Evolutionary conservation across 2,797 vertebrate species (phyloP), one percentile per base, ranked within the genome.

Genomic region (Emys orbicularis): DNA sequence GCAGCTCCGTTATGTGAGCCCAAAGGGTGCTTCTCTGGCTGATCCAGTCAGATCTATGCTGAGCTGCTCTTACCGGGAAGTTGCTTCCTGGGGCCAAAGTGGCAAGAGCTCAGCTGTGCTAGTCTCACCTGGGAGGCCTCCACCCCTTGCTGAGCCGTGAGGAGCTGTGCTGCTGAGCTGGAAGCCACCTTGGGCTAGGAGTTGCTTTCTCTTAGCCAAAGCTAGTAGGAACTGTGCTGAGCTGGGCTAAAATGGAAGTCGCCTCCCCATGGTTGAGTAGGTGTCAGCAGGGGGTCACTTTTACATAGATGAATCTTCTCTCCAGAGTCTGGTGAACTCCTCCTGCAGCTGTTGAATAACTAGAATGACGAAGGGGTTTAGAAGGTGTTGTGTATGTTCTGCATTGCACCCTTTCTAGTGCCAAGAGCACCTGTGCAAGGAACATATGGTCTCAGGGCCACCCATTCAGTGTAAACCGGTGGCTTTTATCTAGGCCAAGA

Each of bases 401-500:
- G 19, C 31, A 31, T 21, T 6, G 11, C 68, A 21, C 37, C n/a
- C 37, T 6, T 11, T 74, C 68, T 27, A 80, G 79, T 82, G 53
- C n/a, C n/a, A 57, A 54, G 50, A 41, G 56, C 81, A 49, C 12
- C 12, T 49, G 44, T 8, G 13, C 27, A 2, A 77, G 23, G 74
- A 16, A 37, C 5, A 37, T 11, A 12, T 5, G 7, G 74, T 4
- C 44, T 77, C 44, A 31, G 2, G 37, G 18, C 41, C 19, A 12
- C 19, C 49, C 77, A 29, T 41, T 49, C 23, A 16, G 61, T 81
- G 89, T 97, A 53, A 90, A 16, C 57, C 19, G 50, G 86, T 2
- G 8, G 68, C 89, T 41, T 95, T n/a, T 52, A 86, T 49, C 2
- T 96, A 99, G 99, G 99, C 99, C 93, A 99, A 99, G 97, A 99